These are phyloP conservation scores for Triplophysa yarkandensis DNA, from an alignment of 2,797 vertebrate genomes.

Conservation along the genomic window DNA sequence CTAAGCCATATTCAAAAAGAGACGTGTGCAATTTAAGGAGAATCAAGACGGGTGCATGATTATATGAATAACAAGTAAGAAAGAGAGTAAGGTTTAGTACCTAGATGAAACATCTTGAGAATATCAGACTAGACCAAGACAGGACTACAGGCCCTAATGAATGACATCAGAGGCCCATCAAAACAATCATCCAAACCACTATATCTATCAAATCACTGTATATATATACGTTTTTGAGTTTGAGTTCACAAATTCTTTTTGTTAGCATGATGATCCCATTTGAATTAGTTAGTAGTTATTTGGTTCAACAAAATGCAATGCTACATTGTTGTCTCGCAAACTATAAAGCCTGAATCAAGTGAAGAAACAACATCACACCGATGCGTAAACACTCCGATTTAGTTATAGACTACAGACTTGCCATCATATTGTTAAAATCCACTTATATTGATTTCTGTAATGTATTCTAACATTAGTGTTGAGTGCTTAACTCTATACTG, in stretches of 20 bases:
- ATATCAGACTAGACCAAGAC: constrained; percentile 10
- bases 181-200: not conserved
- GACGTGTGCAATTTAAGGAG: not conserved
- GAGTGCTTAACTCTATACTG: constrained; percentile 11
- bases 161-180: not conserved
- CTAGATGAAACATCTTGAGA: constrained; percentile 2
- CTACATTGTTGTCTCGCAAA: not conserved
- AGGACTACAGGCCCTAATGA: constrained; percentile 1
- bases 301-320: not conserved
- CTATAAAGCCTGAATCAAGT: not conserved
- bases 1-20: constrained; percentile 51
- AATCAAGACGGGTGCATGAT: constrained; percentile 27
- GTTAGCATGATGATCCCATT: not conserved
- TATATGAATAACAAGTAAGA: constrained; percentile 2
- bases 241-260: not conserved
- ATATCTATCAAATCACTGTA: not conserved
- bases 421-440: constrained; percentile 1
- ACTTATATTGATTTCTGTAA: not conserved
- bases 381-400: not conserved
- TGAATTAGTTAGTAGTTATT: not conserved
- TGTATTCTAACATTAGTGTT: constrained; percentile 11
- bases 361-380: not conserved
- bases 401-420: not conserved
- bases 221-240: not conserved
- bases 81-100: constrained; percentile 1